These are phyloP conservation scores for Pterobdella sp. DNA, from an alignment of 2,888 invertebrate species.

Conservation along the genomic window DNA sequence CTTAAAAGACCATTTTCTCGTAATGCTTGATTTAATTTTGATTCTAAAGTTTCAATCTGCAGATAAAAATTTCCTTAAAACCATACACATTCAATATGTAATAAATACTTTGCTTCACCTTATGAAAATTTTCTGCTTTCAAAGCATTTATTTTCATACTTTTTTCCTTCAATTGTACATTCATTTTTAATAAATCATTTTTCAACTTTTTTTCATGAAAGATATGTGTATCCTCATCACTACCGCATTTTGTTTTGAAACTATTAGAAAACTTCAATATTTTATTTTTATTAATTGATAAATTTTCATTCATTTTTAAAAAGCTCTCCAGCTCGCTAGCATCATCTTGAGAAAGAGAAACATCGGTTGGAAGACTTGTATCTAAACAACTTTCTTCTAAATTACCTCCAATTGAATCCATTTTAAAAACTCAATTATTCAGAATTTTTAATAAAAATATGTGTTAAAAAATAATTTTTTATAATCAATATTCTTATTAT, in stretches of 20 bases:
- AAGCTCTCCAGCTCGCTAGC: not conserved
- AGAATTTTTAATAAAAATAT: too few species aligned
- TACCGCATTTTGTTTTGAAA: not conserved
- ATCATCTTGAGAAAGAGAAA: slow-evolving; percentile 2
- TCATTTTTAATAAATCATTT: slow-evolving; percentile 11
- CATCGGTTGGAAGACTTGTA: slow-evolving; percentile 14
- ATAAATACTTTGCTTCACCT: not conserved
- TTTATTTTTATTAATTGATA: not conserved
- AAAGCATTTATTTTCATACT: not conserved
- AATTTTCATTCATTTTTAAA: not conserved
- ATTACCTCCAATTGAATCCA: not conserved
- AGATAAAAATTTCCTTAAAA: not conserved
- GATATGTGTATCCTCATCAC: not conserved
- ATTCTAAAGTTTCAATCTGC: not conserved
- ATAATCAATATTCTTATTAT: too few species aligned
- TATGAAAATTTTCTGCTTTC: slow-evolving; percentile 8
- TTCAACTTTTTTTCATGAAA: not conserved
- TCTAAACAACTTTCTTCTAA: slow-evolving; percentile 7
- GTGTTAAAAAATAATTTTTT: too few species aligned
- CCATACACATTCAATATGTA: not conserved
- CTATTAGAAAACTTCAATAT: not conserved
- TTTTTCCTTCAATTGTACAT: slow-evolving; percentile 10
- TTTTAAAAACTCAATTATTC: too few species aligned
- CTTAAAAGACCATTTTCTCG: slow-evolving; percentile 1
- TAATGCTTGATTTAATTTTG: not conserved